These are phyloP conservation scores for Homalodisca vitripennis DNA, from an alignment of 1,140 invertebrate genomes.

Conservation along the genomic window DNA sequence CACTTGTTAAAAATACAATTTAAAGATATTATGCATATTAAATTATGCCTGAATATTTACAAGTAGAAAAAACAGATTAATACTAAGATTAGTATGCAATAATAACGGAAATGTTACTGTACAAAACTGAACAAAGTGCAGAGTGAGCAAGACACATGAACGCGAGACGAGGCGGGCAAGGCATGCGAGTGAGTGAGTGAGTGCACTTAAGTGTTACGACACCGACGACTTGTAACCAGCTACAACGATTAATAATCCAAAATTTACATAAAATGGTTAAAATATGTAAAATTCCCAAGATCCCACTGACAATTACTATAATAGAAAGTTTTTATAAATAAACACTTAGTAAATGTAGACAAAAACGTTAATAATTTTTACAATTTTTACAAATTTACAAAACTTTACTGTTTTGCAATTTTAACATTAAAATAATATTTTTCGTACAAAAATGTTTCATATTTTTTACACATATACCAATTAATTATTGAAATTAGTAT, in stretches of 20 bases:
- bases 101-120: no score
- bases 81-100: no score
- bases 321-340: conserved; percentile 12
- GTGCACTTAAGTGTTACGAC: conserved; percentile 15
- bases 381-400: conserved; percentile 26
- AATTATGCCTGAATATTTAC: no score
- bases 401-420: neutral
- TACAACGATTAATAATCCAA: conserved; percentile 7
- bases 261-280: neutral
- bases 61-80: no score
- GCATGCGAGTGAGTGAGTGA: neutral
- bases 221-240: neutral
- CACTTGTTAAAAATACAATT: no score
- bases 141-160: neutral
- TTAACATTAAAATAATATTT: neutral
- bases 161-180: conserved; percentile 5
- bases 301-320: conserved; percentile 5
- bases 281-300: neutral
- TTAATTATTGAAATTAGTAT: no score
- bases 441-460: conserved; percentile 7
- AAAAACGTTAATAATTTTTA: conserved; percentile 11
- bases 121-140: neutral
- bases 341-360: conserved; percentile 24
- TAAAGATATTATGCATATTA: no score
- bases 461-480: no score